A percentile compares a stretch with the other conserved stretches of the same genome.
These are phyloP conservation scores for Luperina nickerlii DNA, from an alignment of 2,888 invertebrate species.

Conservation along the genomic window DNA sequence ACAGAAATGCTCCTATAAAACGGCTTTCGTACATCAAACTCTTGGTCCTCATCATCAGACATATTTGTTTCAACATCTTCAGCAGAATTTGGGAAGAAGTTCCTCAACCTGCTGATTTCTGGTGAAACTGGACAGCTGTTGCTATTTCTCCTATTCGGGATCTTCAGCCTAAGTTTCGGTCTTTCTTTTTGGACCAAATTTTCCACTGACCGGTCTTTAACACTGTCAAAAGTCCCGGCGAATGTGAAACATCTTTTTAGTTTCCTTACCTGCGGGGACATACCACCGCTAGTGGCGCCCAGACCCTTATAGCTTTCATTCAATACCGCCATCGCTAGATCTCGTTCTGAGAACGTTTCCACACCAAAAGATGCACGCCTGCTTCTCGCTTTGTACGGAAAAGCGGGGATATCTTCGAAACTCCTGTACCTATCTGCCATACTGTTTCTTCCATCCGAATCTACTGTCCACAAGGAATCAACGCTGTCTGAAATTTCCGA, in stretches of 20 bases:
- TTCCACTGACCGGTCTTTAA: conserved; percentile 67
- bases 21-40: conserved; percentile 64
- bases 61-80: conserved; percentile 66
- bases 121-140: conserved; percentile 73
- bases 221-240: conserved; percentile 73
- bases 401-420: conserved; percentile 86
- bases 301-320: conserved; percentile 82
- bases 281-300: conserved; percentile 69
- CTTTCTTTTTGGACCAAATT: conserved; percentile 47
- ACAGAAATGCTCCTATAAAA: conserved; percentile 75
- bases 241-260: conserved; percentile 81
- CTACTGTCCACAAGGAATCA: conserved; percentile 80
- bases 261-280: conserved; percentile 82
- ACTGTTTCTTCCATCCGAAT: conserved; percentile 74
- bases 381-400: conserved; percentile 82
- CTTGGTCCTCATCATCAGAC: conserved; percentile 66
- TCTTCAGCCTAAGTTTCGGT: conserved; percentile 46
- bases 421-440: conserved; percentile 78
- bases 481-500: conserved; percentile 78
- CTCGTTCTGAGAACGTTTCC: conserved; percentile 71
- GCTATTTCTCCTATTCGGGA: conserved; percentile 61
- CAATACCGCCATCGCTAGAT: conserved; percentile 76
- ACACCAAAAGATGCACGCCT: conserved; percentile 83
- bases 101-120: conserved; percentile 74
- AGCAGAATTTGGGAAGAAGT: conserved; percentile 68